These are phyloP conservation scores for Littorina saxatilis DNA, from an alignment of 1,140 invertebrate species.

Conservation along the genomic window DNA sequence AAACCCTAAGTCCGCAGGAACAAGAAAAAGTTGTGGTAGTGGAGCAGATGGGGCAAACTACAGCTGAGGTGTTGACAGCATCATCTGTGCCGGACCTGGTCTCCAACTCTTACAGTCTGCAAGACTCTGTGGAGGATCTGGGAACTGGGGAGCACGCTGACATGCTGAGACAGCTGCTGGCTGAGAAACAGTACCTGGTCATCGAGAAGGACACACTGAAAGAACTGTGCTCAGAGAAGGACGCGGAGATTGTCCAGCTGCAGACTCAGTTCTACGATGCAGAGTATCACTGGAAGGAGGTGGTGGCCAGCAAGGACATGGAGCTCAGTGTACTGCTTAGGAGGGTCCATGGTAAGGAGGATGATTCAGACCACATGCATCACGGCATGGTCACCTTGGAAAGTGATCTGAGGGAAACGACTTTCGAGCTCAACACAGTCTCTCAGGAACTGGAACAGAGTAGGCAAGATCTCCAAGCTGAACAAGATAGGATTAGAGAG, in stretches of 20 bases:
- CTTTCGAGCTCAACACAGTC: slow-evolving; percentile 33
- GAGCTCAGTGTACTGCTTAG: slow-evolving; percentile 23
- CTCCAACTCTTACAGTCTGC: neutral
- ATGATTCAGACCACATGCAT: neutral
- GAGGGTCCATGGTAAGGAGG: slow-evolving; percentile 32
- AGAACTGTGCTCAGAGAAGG: slow-evolving; percentile 48
- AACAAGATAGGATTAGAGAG: slow-evolving; percentile 21
- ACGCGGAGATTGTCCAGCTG: slow-evolving; percentile 48
- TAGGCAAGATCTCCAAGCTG: neutral
- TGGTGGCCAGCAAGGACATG: slow-evolving; percentile 18
- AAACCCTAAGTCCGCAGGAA: neutral
- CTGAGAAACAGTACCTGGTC: slow-evolving; percentile 38
- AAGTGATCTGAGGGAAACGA: slow-evolving; percentile 34
- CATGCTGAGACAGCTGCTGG: slow-evolving; percentile 29
- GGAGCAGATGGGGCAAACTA: slow-evolving; percentile 20
- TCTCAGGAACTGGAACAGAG: slow-evolving; percentile 33
- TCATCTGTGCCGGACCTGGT: slow-evolving; percentile 3
- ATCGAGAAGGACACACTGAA: slow-evolving; percentile 47
- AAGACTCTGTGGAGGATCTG: neutral
- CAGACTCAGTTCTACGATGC: slow-evolving; percentile 50
- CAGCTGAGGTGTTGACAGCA: neutral
- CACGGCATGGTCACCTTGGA: slow-evolving; percentile 37
- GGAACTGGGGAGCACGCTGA: neutral
- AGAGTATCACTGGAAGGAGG: slow-evolving; percentile 43
- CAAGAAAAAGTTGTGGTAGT: slow-evolving; percentile 22